These are phyloP conservation scores for Abramis brama DNA, from an alignment of 2,113 vertebrate genomes.

Conservation along the genomic window DNA sequence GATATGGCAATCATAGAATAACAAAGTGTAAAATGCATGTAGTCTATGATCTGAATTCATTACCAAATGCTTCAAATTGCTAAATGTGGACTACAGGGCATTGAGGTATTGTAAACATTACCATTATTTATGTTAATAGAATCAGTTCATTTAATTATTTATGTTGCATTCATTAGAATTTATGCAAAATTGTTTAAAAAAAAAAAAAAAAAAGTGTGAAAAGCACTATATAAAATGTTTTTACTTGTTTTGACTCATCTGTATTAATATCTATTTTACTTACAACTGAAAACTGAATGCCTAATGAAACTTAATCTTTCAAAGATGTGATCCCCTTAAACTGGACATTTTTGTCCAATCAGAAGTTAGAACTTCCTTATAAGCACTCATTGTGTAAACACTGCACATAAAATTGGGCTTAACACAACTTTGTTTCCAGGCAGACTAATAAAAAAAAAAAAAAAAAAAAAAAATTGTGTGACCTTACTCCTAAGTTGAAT, in stretches of 20 bases:
- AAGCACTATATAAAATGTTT: not conserved
- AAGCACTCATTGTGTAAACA: not conserved
- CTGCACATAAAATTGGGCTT: not conserved
- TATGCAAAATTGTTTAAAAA: not conserved
- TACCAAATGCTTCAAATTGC: not conserved
- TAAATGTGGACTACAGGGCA: not conserved
- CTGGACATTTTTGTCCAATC: not conserved
- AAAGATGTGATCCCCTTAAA: not conserved
- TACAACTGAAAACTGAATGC: not conserved
- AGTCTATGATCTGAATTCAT: too few species aligned
- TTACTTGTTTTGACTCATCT: not conserved
- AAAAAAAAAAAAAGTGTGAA: not conserved
- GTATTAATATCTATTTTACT: not conserved
- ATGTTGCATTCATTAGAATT: not conserved
- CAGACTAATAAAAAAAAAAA: too few species aligned
- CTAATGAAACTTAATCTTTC: not conserved
- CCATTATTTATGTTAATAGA: not conserved
- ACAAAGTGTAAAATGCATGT: too few species aligned
- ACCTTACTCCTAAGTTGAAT: not conserved
- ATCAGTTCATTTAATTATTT: too few species aligned
- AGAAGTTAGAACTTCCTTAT: not conserved
- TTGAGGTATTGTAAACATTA: not conserved
- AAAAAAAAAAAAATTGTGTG: not conserved
- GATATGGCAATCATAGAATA: too few species aligned
- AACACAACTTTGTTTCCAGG: not conserved